Conservation (phyloP, 2,797 vertebrate species). For the Eurystomus glaucurus region DNA sequence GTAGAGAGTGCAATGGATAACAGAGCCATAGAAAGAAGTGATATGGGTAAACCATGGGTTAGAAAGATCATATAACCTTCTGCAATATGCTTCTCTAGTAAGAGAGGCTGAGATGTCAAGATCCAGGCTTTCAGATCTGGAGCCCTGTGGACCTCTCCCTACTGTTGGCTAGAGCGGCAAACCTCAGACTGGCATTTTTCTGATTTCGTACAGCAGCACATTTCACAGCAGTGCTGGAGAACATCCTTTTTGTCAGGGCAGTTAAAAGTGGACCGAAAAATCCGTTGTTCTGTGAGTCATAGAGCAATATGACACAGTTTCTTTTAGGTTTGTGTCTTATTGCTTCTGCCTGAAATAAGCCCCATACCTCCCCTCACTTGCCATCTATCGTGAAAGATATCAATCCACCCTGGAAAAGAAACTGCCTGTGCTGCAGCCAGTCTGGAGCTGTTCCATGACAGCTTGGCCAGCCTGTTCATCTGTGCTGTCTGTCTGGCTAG, state of each 20-base stretch:
- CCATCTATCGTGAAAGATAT: not conserved
- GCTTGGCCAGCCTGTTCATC: not conserved
- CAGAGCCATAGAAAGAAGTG: not conserved
- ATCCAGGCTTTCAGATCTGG: not conserved
- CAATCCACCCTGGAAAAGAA: not conserved
- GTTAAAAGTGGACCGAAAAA: not conserved
- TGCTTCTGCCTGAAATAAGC: not conserved
- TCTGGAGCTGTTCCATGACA: not conserved
- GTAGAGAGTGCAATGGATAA: not conserved
- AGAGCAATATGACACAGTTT: not conserved
- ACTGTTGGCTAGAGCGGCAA: not conserved
- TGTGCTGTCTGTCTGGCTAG: not conserved
- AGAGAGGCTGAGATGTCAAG: not conserved
- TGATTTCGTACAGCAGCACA: not conserved
- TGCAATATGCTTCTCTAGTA: not conserved
- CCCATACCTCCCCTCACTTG: not conserved
- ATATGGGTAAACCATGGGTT: not conserved
- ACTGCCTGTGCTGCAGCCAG: not conserved
- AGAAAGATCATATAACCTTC: not conserved
- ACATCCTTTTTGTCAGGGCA: not conserved
- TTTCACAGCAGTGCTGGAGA: not conserved
- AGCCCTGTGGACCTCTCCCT: not conserved
- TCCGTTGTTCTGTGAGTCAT: not conserved
- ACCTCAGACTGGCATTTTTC: not conserved
- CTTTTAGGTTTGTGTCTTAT: not conserved